Percentiles rank a stretch among this genome's conserved stretches.
These are phyloP conservation scores for Habropoda laboriosa DNA, from an alignment of 1,140 invertebrate genomes.

Conservation along the genomic window DNA sequence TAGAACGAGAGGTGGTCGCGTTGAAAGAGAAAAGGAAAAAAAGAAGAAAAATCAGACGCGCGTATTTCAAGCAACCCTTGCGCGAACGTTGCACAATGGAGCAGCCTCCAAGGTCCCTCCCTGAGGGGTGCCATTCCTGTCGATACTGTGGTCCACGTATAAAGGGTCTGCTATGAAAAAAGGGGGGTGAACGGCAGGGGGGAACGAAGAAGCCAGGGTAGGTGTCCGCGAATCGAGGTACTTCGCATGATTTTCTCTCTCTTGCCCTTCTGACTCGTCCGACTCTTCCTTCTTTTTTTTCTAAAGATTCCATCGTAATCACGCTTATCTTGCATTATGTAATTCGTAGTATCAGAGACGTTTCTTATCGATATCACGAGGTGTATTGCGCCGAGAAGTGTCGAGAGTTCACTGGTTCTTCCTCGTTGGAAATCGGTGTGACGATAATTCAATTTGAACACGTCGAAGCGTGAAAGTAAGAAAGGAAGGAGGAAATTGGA, in stretches of 20 bases:
- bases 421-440: background rate
- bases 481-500: constrained; percentile 54
- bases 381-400: background rate
- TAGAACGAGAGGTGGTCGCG: constrained; percentile 27
- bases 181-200: background rate
- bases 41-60: constrained; percentile 55
- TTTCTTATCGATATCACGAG: background rate
- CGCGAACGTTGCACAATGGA: constrained; percentile 57
- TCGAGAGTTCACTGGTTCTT: background rate
- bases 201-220: background rate
- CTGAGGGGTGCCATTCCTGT: constrained; percentile 39
- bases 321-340: background rate
- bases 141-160: constrained; percentile 52
- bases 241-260: constrained; percentile 18
- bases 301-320: no score
- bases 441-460: constrained; percentile 44
- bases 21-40: constrained; percentile 31
- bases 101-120: constrained; percentile 39
- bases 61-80: constrained; percentile 71
- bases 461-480: constrained; percentile 46
- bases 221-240: constrained; percentile 28
- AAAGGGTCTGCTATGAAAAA: constrained; percentile 41
- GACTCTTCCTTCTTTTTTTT: background rate
- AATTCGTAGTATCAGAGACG: background rate
- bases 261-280: constrained; percentile 4